Evolutionary conservation across 2,113 vertebrate genomes (phyloP).

Genomic region (Cromileptes altivelis): DNA sequence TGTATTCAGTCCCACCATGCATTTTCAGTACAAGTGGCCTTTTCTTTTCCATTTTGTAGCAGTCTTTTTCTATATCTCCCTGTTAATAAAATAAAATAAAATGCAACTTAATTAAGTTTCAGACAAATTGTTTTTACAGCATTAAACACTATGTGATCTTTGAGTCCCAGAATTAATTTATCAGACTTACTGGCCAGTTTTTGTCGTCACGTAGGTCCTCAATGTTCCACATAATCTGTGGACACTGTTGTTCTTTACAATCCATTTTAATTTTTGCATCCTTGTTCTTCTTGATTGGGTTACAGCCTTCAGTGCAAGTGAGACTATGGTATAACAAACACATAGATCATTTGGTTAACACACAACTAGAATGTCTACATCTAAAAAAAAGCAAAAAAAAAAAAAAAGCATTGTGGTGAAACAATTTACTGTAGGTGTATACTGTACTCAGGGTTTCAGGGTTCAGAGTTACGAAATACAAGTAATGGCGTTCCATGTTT

Average conservation of each 20-base stretch:
- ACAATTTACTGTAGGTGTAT: background rate
- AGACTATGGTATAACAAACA: constrained; percentile 24
- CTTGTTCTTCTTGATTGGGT: fast-evolving
- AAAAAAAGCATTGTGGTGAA: background rate
- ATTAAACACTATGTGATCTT: background rate
- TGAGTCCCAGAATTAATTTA: background rate
- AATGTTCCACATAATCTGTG: constrained; percentile 69
- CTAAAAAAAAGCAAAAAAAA: background rate
- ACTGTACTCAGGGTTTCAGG: background rate
- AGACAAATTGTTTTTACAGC: background rate
- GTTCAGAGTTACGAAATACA: too few species aligned
- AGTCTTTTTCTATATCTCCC: constrained; percentile 37
- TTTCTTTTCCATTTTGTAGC: constrained; percentile 2
- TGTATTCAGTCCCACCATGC: constrained; percentile 8
- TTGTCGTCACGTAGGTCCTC: background rate
- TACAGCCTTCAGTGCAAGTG: constrained; percentile 58
- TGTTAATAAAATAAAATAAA: constrained; percentile 18
- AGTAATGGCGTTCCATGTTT: too few species aligned
- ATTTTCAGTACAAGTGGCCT: constrained; percentile 28
- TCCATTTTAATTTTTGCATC: constrained; percentile 51
- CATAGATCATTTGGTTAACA: background rate
- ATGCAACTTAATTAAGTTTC: background rate
- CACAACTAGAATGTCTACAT: background rate
- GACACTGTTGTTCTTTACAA: constrained; percentile 44
- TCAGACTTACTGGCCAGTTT: constrained; percentile 47